phyloP scores from a whole-genome alignment of 2,888 invertebrate species.

The Keiferia lycopersicella region DNA sequence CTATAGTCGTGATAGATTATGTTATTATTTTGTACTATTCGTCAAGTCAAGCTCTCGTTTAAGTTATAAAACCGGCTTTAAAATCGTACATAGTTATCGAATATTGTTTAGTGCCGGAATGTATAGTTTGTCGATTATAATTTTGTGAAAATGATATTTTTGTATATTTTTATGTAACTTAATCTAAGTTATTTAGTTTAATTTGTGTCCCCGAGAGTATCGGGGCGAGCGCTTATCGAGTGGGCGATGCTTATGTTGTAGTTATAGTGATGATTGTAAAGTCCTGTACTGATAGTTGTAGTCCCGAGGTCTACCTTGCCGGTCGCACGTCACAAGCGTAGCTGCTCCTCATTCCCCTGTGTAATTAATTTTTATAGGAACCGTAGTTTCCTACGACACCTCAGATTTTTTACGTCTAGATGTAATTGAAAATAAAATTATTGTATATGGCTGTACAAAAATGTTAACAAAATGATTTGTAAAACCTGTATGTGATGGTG shows the following conservation, averaged over 20 bases:
- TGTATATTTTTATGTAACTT: slow-evolving; percentile 80
- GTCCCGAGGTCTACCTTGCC: slow-evolving; percentile 78
- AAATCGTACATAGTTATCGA: slow-evolving; percentile 78
- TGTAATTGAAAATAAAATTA: slow-evolving; percentile 81
- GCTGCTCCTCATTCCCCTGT: slow-evolving; percentile 79
- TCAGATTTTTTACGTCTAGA: slow-evolving; percentile 81
- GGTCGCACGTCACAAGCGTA: slow-evolving; percentile 77
- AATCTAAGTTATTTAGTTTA: slow-evolving; percentile 75
- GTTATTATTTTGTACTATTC: slow-evolving; percentile 72
- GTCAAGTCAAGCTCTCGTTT: slow-evolving; percentile 80
- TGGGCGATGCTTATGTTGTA: slow-evolving; percentile 67
- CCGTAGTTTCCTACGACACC: slow-evolving; percentile 80
- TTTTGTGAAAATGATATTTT: slow-evolving; percentile 81
- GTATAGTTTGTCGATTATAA: slow-evolving; percentile 78
- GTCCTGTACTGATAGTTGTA: slow-evolving; percentile 78
- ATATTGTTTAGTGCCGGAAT: slow-evolving; percentile 76
- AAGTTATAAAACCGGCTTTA: slow-evolving; percentile 75
- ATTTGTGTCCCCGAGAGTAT: slow-evolving; percentile 54
- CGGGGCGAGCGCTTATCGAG: slow-evolving; percentile 58
- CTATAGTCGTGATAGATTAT: slow-evolving; percentile 76
- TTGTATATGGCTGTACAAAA: slow-evolving; percentile 83
- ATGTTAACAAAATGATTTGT: slow-evolving; percentile 78
- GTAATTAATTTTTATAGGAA: slow-evolving; percentile 80
- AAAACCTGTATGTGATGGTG: slow-evolving; percentile 80
- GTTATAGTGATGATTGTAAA: slow-evolving; percentile 80